phyloP scores from a whole-genome alignment of 1,140 invertebrate species.

The Hyposmocoma kahamanoa region DNA sequence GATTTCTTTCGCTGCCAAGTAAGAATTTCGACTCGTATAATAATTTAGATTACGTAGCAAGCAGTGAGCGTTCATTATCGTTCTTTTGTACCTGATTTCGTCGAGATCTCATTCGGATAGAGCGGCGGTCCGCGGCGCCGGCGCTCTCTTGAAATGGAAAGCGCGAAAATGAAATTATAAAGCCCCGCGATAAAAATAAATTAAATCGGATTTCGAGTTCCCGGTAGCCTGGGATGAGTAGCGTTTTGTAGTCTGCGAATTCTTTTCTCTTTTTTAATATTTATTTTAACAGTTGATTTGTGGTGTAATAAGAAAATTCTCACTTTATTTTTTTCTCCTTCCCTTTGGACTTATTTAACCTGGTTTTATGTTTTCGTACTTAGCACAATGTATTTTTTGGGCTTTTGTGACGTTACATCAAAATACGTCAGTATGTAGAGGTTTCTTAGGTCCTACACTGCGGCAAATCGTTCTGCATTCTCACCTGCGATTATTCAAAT shows the following conservation, averaged over 20 bases:
- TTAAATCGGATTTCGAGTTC: constrained; percentile 72
- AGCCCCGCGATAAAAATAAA: constrained; percentile 73
- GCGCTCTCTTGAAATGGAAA: constrained; percentile 70
- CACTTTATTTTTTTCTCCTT: constrained; percentile 47
- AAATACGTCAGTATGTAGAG: not conserved
- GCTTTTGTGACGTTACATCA: not conserved
- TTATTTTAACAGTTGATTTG: constrained; percentile 71
- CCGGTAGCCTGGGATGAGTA: constrained; percentile 64
- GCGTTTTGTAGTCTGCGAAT: constrained; percentile 63
- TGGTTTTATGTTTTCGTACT: not conserved
- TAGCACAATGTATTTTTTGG: not conserved
- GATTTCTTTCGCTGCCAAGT: constrained; percentile 69
- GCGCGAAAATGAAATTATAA: constrained; percentile 75
- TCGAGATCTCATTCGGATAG: constrained; percentile 72
- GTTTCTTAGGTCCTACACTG: constrained; percentile 12
- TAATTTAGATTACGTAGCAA: constrained; percentile 73
- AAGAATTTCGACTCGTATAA: constrained; percentile 72
- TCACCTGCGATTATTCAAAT: constrained; percentile 71
- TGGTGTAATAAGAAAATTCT: constrained; percentile 63
- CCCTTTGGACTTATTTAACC: constrained; percentile 15
- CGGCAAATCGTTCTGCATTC: constrained; percentile 55
- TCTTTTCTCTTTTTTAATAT: constrained; percentile 68
- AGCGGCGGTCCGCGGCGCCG: constrained; percentile 62
- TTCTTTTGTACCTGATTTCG: constrained; percentile 74
- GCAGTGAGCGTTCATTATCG: constrained; percentile 72